Evolutionary conservation across 2,888 invertebrate species (phyloP), one percentile per base, ranked within the genome.

Genomic region (Hydrotaea diabolus): DNA sequence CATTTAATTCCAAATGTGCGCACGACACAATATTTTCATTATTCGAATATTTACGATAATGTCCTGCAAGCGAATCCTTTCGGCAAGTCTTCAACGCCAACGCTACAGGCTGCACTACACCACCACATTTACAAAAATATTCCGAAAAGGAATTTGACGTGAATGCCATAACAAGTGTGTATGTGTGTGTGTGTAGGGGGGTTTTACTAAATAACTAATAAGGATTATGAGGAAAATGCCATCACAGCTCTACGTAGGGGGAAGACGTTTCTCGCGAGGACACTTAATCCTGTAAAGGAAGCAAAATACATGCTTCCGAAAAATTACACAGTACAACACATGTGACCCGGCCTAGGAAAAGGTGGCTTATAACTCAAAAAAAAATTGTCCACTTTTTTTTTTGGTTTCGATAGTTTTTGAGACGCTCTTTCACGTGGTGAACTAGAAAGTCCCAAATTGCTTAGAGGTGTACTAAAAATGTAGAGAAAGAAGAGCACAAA

Each of bases 151-250:
- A 53, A 53, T 7, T 53, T 53, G 17, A 53, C 53, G 53, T 53
- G 19, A 8, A 53, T 53, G n/a, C 53, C 53, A 53, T 53, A 53
- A 53, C 19, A 53, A 17, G 17, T 53, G 19, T 53, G 53, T 53
- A 17, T 15, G 53, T 53, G 53, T 53, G n/a, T n/a, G n/a, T n/a
- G n/a, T n/a, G n/a, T n/a, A n/a, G n/a, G n/a, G n/a, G n/a, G n/a
- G n/a, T n/a, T n/a, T 53, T 53, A 53, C 53, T 53, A 17, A 53
- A 53, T 53, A 53, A 19, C 53, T 53, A 53, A 53, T 53, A 53
- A 53, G 53, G 53, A 53, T 53, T 53, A 53, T 53, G 53, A 53
- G 8, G 53, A 19, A 53, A 53, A 53, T 17, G 19, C 17, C 19
- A 1, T 5, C 53, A n/a, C 53, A 19, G 19, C 11, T 2, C 11